A percentile compares a stretch with the other conserved stretches of the same genome.
Conservation (phyloP, 2,113 vertebrate species). For the Lamprotornis superbus region DNA sequence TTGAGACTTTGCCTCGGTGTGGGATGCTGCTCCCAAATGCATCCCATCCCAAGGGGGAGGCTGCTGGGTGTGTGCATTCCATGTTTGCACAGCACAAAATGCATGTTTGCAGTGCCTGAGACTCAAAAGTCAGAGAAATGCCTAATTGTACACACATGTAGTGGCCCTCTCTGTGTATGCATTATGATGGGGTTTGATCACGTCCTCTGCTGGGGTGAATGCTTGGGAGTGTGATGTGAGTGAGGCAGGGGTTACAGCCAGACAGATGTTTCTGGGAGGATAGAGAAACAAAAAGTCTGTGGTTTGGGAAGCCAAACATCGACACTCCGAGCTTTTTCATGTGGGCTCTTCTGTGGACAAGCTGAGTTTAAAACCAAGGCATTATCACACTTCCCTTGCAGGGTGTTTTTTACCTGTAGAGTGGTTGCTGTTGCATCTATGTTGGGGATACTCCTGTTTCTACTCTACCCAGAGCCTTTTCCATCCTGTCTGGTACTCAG, state of each 20-base stretch:
- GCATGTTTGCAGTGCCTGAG: neutral
- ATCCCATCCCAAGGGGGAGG: neutral
- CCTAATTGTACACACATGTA: neutral
- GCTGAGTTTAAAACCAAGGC: neutral
- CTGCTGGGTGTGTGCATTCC: neutral
- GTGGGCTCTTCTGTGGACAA: neutral
- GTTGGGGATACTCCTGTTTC: neutral
- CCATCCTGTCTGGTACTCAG: neutral
- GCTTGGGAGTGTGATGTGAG: neutral
- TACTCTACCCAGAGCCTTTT: neutral
- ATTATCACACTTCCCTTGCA: fast-evolving
- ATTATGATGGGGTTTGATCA: neutral
- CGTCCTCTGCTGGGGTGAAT: neutral
- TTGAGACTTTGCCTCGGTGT: neutral
- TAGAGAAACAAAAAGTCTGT: neutral
- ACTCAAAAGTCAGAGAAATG: neutral
- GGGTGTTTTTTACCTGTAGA: neutral
- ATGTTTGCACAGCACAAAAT: neutral
- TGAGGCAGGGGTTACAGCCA: neutral
- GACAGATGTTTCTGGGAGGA: neutral
- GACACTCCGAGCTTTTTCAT: neutral
- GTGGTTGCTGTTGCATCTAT: neutral
- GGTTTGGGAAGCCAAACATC: neutral
- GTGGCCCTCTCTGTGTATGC: neutral
- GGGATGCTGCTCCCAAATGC: slow-evolving; percentile 6